Base-by-base conservation (phyloP, 2,888 invertebrate species). In the Chromoteleia sp. region DNA sequence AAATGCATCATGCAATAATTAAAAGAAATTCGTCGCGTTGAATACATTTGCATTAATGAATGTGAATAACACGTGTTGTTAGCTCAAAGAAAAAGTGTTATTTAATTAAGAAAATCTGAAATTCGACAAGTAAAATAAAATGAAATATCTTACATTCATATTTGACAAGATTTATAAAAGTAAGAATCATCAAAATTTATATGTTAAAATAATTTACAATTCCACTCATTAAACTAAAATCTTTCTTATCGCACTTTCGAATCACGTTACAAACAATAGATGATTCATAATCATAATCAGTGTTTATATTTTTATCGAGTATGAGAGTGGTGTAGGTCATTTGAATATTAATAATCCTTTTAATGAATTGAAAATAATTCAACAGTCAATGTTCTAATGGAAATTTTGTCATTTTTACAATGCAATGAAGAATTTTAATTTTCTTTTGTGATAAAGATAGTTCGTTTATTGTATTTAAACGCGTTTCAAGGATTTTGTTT, bases 261-360 rank as follows among this genome's bases (percentile, higher is more conserved):
- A 30, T 59, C 17, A 10, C 2, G 50, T 52, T 33, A 36, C 29
- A 70, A 70, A 25, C 5, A 17, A 21, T n/a, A n/a, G n/a, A 25
- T 70, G 70, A 70, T 41, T 70, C 70, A 70, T 4, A 21, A 30
- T 6, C 6, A 14, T 41, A 52, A 52, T n/a, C n/a, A n/a, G n/a
- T 17, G 29, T 36, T 48, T 48, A 48, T 56, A 14, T 17, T 36
- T 56, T 33, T 54, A 14, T 12, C 21, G 17, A 15, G 10, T 21
- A 14, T 14, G 2, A 36, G 56, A 58, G 45, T 70, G 56, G 56
- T 14, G 30, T 70, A 56, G 56, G 56, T 45, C 45, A 70, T 58
- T 70, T 58, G 56, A 70, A 70, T 67, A 41, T 41, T 17, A 56
- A 41, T 19, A 30, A 54, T 41, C 36, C 43, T 19, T 68, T 54